Evolutionary conservation across 2,113 vertebrate genomes (phyloP), one percentile per base, ranked within the genome.

Genomic region (Apeltes quadracus): DNA sequence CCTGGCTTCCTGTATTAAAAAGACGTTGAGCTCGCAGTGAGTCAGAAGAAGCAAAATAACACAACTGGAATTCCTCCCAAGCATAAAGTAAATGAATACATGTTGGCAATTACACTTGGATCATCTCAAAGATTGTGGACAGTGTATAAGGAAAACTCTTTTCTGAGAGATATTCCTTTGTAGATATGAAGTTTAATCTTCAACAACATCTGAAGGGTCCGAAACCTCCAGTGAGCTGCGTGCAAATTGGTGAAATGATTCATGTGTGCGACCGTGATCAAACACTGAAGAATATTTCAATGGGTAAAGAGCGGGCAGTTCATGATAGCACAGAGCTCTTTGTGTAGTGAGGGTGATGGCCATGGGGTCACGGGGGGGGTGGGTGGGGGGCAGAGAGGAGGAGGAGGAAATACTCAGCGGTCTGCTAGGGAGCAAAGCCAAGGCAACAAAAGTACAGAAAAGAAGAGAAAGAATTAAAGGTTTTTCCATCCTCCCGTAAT

Each of bases 401-500:
- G 41, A 64, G 58, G 67, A 76, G 76, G 44, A 83, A 75, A 81
- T 58, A 79, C 13, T 32, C 61, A 69, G 73, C 68, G 64, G 82
- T 87, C 74, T 85, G 75, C 72, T 73, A 86, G 32, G 43, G 55
- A 87, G 75, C 62, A 48, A 72, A 75, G 69, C 84, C 81, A 66
- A 69, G 78, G 82, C 74, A 75, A 82, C 61, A 82, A 29, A 29
- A 6, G 41, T 39, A 79, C 32, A 79, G 44, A 82, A 80, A 77
- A 70, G 69, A 83, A n/a, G 10, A 76, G 77, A 81, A 77, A 73
- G 77, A 82, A 83, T 86, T 72, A 89, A 90, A 87, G 82, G 76
- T 85, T 87, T 87, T 89, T 89, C 72, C 61, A 79, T 87, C 85
- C 62, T 77, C 67, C 59, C 27, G 51, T 83, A 82, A 90, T 83